Base-by-base conservation (phyloP, 2,113 vertebrate genomes). In the Cathartes aura region DNA sequence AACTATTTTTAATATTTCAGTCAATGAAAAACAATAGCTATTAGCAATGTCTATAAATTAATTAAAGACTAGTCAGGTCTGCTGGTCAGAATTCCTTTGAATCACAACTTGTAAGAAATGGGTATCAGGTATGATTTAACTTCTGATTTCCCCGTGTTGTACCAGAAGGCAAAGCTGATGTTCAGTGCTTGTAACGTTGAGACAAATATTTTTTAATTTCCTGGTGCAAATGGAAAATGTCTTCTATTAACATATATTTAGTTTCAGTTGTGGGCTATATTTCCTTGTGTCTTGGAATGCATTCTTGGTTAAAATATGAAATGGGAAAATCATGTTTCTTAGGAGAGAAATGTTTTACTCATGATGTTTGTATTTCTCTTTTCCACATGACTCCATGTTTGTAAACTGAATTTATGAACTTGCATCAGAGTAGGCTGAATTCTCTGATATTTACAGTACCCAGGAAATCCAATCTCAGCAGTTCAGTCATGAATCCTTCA, bases 401-500 rank as follows among this genome's bases (percentile, higher is more conserved):
- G 38, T 75, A 93, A 91, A 81, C 59, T 56, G 53, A 89, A 97
- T 97, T 97, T 96, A 96, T 96, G 91, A 83, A 95, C 47, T 89
- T 87, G 32, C 23, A 94, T 67, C 52, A 94, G 82, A n/a, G 7
- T 74, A 88, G 64, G 36, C 59, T 84, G 87, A 94, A 93, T 95
- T 93, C 59, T 82, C 9, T 91, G 64, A 75, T 93, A 96, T 95
- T 96, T 97, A 90, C 80, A 90, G 45, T 89, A 89, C 56, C 27
- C 55, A 89, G 67, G 70, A 97, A 87, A 92, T 87, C 68, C 64
- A 96, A 1, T 29, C 32, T 87, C 67, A 89, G 68, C 45, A 89
- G 36, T 1, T 97, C 45, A 94, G 66, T 93, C 50, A 87, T 97
- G 62, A 96, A 97, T 97, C 95, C 84, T 93, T 84, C 84, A 82